These are phyloP conservation scores for Aphelocoma coerulescens DNA, from an alignment of 2,113 vertebrate genomes.

Conservation along the genomic window DNA sequence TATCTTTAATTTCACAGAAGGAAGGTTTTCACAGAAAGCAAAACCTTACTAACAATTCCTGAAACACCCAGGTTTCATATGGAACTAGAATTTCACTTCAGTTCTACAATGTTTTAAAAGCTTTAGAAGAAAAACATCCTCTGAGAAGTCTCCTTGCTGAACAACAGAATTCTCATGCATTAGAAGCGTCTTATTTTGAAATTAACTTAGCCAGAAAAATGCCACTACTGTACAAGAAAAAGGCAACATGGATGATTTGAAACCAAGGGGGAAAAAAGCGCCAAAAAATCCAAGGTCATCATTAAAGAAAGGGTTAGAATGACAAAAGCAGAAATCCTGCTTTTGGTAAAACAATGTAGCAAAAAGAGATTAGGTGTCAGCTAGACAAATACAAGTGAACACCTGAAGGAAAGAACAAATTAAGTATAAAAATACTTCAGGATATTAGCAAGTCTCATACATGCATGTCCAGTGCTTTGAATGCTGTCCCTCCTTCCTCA, in stretches of 20 bases:
- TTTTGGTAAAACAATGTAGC: conserved; percentile 48
- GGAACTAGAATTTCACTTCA: neutral
- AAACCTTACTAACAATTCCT: neutral
- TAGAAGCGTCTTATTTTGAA: neutral
- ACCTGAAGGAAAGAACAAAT: conserved; percentile 71
- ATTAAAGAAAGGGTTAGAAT: conserved; percentile 36
- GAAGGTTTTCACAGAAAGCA: neutral
- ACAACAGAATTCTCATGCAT: neutral
- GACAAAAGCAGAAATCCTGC: conserved; percentile 22
- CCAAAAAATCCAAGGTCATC: neutral
- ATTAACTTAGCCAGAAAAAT: conserved; percentile 17
- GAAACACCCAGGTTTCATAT: neutral
- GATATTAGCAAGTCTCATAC: neutral
- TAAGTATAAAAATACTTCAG: neutral
- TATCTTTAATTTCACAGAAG: neutral
- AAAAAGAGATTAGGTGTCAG: conserved; percentile 75
- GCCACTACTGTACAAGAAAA: conserved; percentile 1
- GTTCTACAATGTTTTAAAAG: neutral
- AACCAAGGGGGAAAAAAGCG: neutral
- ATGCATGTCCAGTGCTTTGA: neutral
- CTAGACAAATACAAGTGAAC: conserved; percentile 72
- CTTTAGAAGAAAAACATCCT: neutral
- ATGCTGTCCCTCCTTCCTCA: neutral
- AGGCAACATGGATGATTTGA: neutral
- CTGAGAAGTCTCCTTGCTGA: neutral